phyloP scores from a whole-genome alignment of 2,113 vertebrate genomes.

The Mionectes macconnelli region DNA sequence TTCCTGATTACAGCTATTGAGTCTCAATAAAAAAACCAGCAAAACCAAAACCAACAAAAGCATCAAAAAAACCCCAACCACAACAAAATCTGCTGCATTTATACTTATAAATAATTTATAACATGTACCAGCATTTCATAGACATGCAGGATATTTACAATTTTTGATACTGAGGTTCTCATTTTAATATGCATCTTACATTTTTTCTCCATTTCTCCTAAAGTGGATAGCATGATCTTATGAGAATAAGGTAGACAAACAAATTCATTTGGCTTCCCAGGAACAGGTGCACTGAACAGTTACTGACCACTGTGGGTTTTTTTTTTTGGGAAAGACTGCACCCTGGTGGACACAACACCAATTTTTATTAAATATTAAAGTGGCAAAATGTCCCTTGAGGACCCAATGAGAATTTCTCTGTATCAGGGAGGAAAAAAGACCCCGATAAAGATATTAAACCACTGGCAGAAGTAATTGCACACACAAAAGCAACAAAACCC shows the following conservation, averaged over 20 bases:
- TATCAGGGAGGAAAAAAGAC: not conserved
- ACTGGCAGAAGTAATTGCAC: not conserved
- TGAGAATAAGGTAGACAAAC: fast-evolving
- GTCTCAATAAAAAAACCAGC: fast-evolving
- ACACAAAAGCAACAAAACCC: not conserved
- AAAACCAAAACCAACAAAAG: not conserved
- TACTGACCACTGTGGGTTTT: not conserved
- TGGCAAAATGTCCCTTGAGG: not conserved
- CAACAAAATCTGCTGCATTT: not conserved
- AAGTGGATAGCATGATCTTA: not conserved
- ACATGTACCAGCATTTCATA: not conserved
- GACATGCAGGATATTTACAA: not conserved
- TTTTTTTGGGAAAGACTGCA: constrained; percentile 23
- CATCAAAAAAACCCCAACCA: not conserved
- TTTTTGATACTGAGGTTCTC: not conserved
- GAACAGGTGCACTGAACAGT: not conserved
- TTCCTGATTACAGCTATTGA: not conserved
- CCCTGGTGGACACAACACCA: not conserved
- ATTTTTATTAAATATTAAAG: constrained; percentile 12
- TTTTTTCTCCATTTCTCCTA: not conserved
- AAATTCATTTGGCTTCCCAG: not conserved
- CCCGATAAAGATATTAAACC: not conserved
- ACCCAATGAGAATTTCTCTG: not conserved
- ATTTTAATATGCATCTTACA: not conserved
- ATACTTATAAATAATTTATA: not conserved